Evolutionary conservation across 2,888 invertebrate species (phyloP), one percentile per base, ranked within the genome.

Genomic region (Pimpla rufipes): DNA sequence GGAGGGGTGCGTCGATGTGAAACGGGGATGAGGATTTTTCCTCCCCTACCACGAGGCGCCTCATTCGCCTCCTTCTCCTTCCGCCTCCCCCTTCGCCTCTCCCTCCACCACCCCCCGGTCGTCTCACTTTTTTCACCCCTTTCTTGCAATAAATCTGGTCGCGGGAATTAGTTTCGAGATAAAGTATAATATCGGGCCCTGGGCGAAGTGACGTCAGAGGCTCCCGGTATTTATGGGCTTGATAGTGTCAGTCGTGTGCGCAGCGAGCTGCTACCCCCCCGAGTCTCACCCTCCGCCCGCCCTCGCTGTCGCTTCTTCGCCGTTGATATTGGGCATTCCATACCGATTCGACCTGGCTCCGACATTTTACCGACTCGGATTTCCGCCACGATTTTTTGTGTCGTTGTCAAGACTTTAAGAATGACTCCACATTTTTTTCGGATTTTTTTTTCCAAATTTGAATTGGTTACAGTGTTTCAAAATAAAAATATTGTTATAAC

Each of bases 121-220:
- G 29, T 3, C 71, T 74, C 47, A 74, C 75, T 85, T 90, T 91
- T 92, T 92, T 91, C 89, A 90, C 92, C 91, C 89, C 92, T 92
- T 91, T 92, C 91, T 91, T 90, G 93, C 92, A 91, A 93, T 93
- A 93, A 93, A 93, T 93, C 93, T 93, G 93, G 89, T 89, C 91
- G 91, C 92, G 91, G 93, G 93, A 93, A 93, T 93, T 93, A 93
- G 93, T 93, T 93, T 93, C 89, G 92, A 93, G 93, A 93, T 93
- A 93, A 93, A 93, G 93, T 93, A 93, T 93, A 93, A 93, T 93
- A 93, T 93, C 93, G 92, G 93, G 91, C 92, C 90, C 90, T 90
- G 91, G 91, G 89, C 88, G 90, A 92, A 85, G 91, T 91, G 92
- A 92, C 92, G 93, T 93, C 93, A 92, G 93, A 92, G 93, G 90